These are phyloP conservation scores for Sarcophaga caerulescens DNA, from an alignment of 2,888 invertebrate genomes.

Conservation along the genomic window DNA sequence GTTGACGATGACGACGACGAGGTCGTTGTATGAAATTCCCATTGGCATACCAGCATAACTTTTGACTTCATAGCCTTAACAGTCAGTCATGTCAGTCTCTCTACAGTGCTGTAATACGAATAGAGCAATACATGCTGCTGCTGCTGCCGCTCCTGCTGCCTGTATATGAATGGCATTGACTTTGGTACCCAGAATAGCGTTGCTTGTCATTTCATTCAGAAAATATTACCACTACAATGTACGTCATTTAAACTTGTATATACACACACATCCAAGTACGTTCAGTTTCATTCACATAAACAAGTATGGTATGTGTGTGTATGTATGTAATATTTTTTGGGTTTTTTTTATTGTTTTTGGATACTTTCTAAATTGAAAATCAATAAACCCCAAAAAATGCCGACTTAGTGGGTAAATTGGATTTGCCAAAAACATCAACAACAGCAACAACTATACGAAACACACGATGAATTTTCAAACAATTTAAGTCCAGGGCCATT, in stretches of 20 bases:
- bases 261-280: neutral
- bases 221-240: constrained; percentile 41
- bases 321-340: neutral
- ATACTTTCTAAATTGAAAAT: constrained; percentile 70
- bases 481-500: constrained; percentile 66
- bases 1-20: constrained; percentile 40
- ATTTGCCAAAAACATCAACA: constrained; percentile 70
- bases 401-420: constrained; percentile 77
- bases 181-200: constrained; percentile 35
- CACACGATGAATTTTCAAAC: constrained; percentile 12
- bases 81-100: constrained; percentile 2
- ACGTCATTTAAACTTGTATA: neutral
- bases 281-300: too few species aligned
- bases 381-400: constrained; percentile 74
- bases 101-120: neutral
- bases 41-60: constrained; percentile 66
- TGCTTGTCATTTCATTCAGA: constrained; percentile 61
- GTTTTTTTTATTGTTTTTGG: neutral
- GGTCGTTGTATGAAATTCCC: constrained; percentile 64
- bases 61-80: constrained; percentile 48
- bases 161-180: neutral
- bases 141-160: neutral
- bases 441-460: constrained; percentile 4
- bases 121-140: neutral
- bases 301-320: neutral